A percentile compares a stretch with the other conserved stretches of the same genome.
These are phyloP conservation scores for Pseudochromis fuscus DNA, from an alignment of 2,797 vertebrate species.

Conservation along the genomic window DNA sequence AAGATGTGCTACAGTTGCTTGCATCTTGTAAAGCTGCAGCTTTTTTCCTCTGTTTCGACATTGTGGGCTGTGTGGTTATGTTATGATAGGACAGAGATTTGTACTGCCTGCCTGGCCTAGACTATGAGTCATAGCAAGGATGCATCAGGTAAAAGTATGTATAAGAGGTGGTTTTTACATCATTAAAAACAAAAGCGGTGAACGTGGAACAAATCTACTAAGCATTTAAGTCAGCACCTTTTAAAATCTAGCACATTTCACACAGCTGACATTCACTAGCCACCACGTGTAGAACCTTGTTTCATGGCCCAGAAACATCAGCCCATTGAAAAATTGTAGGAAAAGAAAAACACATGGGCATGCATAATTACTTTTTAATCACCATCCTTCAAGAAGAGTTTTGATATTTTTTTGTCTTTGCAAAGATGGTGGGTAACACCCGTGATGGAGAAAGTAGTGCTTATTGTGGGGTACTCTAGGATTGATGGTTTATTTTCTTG, in stretches of 20 bases:
- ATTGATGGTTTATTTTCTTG: neutral
- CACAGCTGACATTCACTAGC: constrained; percentile 44
- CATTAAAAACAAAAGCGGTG: neutral
- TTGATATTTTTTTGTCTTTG: constrained; percentile 6
- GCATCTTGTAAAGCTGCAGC: constrained; percentile 40
- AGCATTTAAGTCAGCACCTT: neutral
- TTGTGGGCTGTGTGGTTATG: constrained; percentile 57
- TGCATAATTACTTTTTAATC: constrained; percentile 5
- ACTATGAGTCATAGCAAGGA: constrained; percentile 66
- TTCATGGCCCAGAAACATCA: constrained; percentile 41
- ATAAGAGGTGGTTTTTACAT: constrained; percentile 1
- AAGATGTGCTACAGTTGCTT: constrained; percentile 12
- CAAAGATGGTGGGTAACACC: neutral
- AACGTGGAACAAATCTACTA: too few relatives aligned
- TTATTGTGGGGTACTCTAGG: neutral
- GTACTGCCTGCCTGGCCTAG: constrained; percentile 69
- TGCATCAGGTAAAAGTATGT: constrained; percentile 51
- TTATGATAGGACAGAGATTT: constrained; percentile 65
- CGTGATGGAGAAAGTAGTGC: constrained; percentile 6
- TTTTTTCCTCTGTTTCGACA: constrained; percentile 26
- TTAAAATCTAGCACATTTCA: constrained; percentile 10
- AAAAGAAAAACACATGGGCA: neutral
- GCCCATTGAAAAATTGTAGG: neutral
- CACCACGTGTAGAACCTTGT: constrained; percentile 57
- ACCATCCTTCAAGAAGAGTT: neutral